Evolutionary conservation across 2,797 vertebrate species (phyloP), one percentile per base, ranked within the genome.

Genomic region (Chelon labrosus): DNA sequence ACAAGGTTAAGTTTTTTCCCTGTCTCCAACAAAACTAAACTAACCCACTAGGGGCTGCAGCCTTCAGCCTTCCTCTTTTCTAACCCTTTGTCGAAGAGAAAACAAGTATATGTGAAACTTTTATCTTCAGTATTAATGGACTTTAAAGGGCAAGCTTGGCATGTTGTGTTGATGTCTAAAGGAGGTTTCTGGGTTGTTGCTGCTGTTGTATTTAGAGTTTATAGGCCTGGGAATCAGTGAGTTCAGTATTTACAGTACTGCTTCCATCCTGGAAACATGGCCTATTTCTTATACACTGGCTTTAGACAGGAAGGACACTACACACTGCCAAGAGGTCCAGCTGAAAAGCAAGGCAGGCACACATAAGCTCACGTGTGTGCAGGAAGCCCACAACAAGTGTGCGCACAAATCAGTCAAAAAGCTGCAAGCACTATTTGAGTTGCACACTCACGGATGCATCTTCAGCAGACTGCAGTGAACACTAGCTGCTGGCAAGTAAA

Each of bases 211-310:
- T 85, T 75, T 69, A 31, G 39, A 64, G 73, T 67, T 38, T 2
- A 31, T 49, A n/a, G 69, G 53, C 61, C 71, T 68, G 65, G 80
- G 57, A 87, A 65, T 77, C 52, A 73, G 42, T 3, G 37, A 19
- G 59, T 60, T 47, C 61, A 72, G 51, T 72, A 64, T 81, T 87
- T 83, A 85, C 79, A 72, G 55, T 31, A 8, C 42, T 58, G 56
- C 68, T 75, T 73, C 73, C 65, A 70, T 80, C 79, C 64, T 79
- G 84, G 70, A 87, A 79, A 75, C 75, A 57, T 77, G 84, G 52
- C 80, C 83, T 78, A 88, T 70, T 85, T 88, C 73, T 82, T 70
- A 59, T 56, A 39, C 46, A 55, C 41, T 38, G 35, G 59, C 49
- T 67, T 77, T 65, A 64, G 37, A 67, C 57, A 79, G 70, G 70